Conservation (phyloP, 2,113 vertebrate genomes). For the Tragelaphus strepsiceros region DNA sequence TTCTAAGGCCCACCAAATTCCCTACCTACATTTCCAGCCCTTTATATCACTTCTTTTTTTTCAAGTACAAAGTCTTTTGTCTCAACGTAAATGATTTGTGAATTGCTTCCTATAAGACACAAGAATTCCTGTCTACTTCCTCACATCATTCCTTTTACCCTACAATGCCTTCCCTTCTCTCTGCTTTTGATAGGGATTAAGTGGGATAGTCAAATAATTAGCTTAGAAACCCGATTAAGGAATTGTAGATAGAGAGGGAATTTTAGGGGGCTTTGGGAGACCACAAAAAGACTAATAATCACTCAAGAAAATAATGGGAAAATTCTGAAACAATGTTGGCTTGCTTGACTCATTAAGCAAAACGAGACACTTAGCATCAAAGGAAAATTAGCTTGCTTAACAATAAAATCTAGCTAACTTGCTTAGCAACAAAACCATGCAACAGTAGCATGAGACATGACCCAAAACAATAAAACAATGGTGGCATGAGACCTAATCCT, state of each 20-base stretch:
- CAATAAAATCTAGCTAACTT: not conserved
- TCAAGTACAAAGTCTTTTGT: constrained; percentile 13
- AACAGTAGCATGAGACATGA: not conserved
- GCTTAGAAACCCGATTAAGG: not conserved
- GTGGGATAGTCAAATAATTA: not conserved
- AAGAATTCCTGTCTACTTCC: not conserved
- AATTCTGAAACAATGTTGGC: not conserved
- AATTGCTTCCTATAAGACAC: not conserved
- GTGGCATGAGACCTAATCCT: not conserved
- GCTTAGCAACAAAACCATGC: not conserved
- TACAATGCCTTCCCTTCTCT: not conserved
- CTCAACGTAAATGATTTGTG: not conserved
- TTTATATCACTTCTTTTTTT: constrained; percentile 38
- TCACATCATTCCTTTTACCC: not conserved
- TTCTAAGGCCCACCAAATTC: not conserved
- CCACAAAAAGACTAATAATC: not conserved
- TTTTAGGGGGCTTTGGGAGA: not conserved
- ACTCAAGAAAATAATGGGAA: not conserved
- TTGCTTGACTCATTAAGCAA: not conserved
- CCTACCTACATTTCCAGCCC: not conserved
- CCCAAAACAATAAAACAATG: not conserved
- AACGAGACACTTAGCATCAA: not conserved
- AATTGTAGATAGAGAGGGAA: not conserved
- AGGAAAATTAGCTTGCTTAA: not conserved
- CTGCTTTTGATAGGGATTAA: not conserved